Percentiles rank a stretch among this genome's conserved stretches.
Evolutionary conservation across 2,888 invertebrate genomes (phyloP).

Genomic region (Tridacna crocea): DNA sequence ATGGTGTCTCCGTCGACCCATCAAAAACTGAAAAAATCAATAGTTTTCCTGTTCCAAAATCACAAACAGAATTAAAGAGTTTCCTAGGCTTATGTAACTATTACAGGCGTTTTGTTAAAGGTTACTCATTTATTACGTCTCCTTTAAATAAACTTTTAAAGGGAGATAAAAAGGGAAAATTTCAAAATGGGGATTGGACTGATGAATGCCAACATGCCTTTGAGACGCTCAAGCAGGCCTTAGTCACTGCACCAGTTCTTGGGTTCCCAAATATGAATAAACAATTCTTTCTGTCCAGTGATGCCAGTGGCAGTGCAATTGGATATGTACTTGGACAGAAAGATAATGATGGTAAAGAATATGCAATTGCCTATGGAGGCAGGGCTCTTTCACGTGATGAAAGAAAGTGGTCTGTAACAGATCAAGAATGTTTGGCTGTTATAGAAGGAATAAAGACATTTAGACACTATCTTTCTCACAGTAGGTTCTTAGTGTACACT

Average conservation of each 20-base stretch:
- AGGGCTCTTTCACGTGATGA: constrained; percentile 45
- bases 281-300: constrained; percentile 53
- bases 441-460: constrained; percentile 45
- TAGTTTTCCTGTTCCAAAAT: constrained; percentile 54
- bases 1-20: constrained; percentile 59
- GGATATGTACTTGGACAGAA: constrained; percentile 63
- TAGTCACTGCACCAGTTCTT: constrained; percentile 62
- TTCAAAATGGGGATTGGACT: constrained; percentile 68
- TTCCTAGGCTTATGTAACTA: constrained; percentile 75
- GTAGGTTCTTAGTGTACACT: constrained; percentile 51
- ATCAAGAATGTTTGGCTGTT: constrained; percentile 53
- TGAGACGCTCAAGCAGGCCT: constrained; percentile 70
- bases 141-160: constrained; percentile 77
- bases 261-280: constrained; percentile 59
- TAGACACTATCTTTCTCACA: constrained; percentile 50
- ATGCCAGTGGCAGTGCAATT: constrained; percentile 55
- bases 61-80: constrained; percentile 54
- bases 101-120: constrained; percentile 81
- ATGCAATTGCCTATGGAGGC: constrained; percentile 62
- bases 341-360: constrained; percentile 48
- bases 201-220: constrained; percentile 75
- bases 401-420: constrained; percentile 52
- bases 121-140: constrained; percentile 68
- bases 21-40: constrained; percentile 49
- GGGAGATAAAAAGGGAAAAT: constrained; percentile 69